phyloP scores from a whole-genome alignment of 2,797 vertebrate species.

The Diglossa cyanea region DNA sequence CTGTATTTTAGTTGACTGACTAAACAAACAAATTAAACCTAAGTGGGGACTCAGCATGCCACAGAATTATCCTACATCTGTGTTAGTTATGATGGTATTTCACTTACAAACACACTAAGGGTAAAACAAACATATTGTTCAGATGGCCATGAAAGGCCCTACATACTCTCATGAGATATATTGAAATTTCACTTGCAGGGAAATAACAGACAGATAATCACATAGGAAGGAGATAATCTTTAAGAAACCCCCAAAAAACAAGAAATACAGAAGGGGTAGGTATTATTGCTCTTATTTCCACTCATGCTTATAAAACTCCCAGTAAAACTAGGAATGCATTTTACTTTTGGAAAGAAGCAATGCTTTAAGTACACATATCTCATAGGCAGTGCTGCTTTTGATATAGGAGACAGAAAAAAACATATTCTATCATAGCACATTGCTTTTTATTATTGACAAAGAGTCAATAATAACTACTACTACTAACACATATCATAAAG shows the following conservation, averaged over 20 bases:
- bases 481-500: neutral
- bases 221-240: neutral
- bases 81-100: neutral
- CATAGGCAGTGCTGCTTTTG: neutral
- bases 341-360: neutral
- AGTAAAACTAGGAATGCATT: neutral
- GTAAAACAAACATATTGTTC: neutral
- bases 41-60: neutral
- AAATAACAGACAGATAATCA: neutral
- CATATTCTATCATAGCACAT: neutral
- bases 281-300: neutral
- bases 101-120: neutral
- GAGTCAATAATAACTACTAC: too few species aligned
- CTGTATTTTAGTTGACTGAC: neutral
- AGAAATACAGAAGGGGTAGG: neutral
- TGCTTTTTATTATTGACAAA: neutral
- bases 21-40: neutral
- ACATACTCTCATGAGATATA: rapidly evolving
- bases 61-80: neutral
- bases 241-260: rapidly evolving
- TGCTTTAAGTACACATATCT: neutral
- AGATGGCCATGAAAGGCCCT: neutral
- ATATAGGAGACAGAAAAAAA: neutral
- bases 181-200: neutral
- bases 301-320: neutral